phyloP scores from a whole-genome alignment of 1,140 invertebrate species.

The Papilio polyxenes region DNA sequence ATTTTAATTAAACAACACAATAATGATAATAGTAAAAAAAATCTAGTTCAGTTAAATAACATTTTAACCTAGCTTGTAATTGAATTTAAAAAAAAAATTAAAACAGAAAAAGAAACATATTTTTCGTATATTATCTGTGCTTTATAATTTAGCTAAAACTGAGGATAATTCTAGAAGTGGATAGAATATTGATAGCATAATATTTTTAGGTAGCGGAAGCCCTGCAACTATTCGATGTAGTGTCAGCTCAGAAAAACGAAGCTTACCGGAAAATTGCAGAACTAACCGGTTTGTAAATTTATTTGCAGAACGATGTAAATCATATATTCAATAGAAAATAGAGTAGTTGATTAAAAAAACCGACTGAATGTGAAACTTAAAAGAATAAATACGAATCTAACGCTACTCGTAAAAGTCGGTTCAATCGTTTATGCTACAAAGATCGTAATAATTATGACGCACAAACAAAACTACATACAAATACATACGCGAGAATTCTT shows the following conservation, averaged over 20 bases:
- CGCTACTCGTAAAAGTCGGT: too few species aligned
- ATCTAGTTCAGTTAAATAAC: too few species aligned
- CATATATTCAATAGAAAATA: background rate
- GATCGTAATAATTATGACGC: too few species aligned
- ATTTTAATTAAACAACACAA: background rate
- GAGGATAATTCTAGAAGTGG: background rate
- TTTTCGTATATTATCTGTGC: background rate
- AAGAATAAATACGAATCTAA: too few species aligned
- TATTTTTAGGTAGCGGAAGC: conserved; percentile 72
- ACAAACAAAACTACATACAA: too few species aligned
- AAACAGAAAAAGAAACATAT: background rate
- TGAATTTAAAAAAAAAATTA: background rate
- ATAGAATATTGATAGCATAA: background rate
- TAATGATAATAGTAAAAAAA: too few species aligned
- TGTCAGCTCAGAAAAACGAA: conserved; percentile 67
- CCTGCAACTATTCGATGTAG: conserved; percentile 70
- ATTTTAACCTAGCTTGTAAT: background rate
- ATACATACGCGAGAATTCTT: too few species aligned
- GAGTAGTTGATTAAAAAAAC: too few species aligned
- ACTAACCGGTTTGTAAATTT: conserved; percentile 56
- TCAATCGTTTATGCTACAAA: too few species aligned
- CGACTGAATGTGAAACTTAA: too few species aligned
- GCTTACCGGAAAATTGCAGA: conserved; percentile 61
- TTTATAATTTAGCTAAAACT: background rate
- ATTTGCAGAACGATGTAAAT: background rate